phyloP scores from a whole-genome alignment of 1,140 invertebrate species.

The Drosophila athabasca region DNA sequence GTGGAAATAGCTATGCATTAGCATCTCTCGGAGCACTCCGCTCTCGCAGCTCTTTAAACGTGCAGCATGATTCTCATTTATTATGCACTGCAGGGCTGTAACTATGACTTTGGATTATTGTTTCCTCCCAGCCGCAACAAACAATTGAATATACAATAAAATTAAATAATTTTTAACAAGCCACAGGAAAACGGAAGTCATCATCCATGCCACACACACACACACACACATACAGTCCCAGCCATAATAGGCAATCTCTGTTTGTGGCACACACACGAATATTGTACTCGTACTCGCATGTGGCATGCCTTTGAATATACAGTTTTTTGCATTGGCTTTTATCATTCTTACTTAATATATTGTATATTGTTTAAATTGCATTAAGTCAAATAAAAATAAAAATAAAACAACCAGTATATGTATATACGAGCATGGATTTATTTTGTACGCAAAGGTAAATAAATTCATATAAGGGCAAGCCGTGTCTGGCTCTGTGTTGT shows the following conservation, averaged over 20 bases:
- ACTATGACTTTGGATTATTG: constrained; percentile 64
- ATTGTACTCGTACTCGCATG: not conserved
- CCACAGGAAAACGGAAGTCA: constrained; percentile 76
- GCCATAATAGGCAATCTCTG: constrained; percentile 67
- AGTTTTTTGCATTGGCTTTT: constrained; percentile 60
- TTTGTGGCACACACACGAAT: constrained; percentile 43
- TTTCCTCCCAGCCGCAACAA: constrained; percentile 57
- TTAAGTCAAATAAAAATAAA: constrained; percentile 56
- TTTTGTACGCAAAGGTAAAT: constrained; percentile 79
- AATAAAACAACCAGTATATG: constrained; percentile 4
- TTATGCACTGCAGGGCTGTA: constrained; percentile 38
- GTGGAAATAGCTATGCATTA: constrained; percentile 31
- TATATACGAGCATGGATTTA: constrained; percentile 48
- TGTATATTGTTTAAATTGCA: constrained; percentile 78
- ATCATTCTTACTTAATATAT: constrained; percentile 70
- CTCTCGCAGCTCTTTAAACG: not conserved
- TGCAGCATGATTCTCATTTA: constrained; percentile 35
- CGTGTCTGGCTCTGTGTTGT: constrained; percentile 40
- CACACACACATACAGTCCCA: constrained; percentile 19
- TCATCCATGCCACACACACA: constrained; percentile 21
- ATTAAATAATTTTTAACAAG: constrained; percentile 79
- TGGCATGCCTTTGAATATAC: constrained; percentile 3
- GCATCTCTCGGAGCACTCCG: not conserved
- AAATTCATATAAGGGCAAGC: constrained; percentile 60
- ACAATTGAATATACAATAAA: constrained; percentile 57